Percentiles rank a stretch among this genome's conserved stretches.
Evolutionary conservation across 2,797 vertebrate genomes (phyloP).

Genomic region (Danio choprae): DNA sequence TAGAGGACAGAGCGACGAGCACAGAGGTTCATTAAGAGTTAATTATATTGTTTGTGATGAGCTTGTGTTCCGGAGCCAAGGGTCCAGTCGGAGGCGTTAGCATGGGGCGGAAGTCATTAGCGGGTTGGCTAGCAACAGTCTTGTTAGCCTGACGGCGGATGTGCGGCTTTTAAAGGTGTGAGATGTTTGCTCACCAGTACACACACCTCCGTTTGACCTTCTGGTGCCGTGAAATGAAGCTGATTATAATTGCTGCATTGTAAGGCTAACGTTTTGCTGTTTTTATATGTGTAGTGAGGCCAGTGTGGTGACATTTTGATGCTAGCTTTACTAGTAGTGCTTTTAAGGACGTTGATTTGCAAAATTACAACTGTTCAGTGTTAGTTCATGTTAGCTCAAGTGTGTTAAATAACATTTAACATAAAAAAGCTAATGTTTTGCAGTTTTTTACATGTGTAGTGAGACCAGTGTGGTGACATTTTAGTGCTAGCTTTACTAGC

Average conservation of each 20-base stretch:
- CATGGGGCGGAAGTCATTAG: constrained; percentile 73
- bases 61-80: constrained; percentile 72
- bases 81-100: constrained; percentile 71
- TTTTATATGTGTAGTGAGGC: neutral
- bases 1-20: constrained; percentile 69
- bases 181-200: constrained; percentile 17
- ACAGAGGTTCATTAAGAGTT: constrained; percentile 89
- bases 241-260: neutral
- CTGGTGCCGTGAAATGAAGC: neutral
- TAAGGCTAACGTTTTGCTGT: neutral
- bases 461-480: too few species aligned
- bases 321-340: too few species aligned
- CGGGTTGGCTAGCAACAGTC: constrained; percentile 65
- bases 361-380: too few species aligned
- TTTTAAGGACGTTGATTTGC: too few species aligned
- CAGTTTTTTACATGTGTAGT: too few species aligned
- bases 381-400: too few species aligned
- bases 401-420: too few species aligned
- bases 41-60: constrained; percentile 86
- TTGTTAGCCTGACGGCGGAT: constrained; percentile 75
- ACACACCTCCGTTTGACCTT: constrained; percentile 24
- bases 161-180: constrained; percentile 66
- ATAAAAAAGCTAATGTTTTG: too few species aligned
- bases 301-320: too few species aligned
- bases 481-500: too few species aligned